A percentile compares a stretch with the other conserved stretches of the same genome.
Conservation (phyloP, 2,797 vertebrate species). For the Takifugu rubripes region DNA sequence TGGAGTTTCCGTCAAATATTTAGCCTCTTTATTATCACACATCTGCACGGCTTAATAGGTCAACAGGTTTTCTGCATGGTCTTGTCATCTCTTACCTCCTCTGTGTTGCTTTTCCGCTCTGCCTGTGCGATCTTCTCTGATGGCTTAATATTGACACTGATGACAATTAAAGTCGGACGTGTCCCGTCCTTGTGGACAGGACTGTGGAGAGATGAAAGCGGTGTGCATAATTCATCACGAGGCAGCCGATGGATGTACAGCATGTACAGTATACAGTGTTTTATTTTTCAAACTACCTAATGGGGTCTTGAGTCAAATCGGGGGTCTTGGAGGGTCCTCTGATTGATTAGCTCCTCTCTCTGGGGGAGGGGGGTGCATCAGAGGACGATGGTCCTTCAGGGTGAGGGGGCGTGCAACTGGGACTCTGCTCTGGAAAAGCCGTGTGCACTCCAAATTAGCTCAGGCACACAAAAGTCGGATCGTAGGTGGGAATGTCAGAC, state of each 20-base stretch:
- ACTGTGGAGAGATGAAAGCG: constrained; percentile 21
- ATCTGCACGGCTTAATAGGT: too few relatives aligned
- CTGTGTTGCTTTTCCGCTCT: constrained; percentile 15
- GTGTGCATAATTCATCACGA: neutral
- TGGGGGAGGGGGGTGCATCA: constrained; percentile 3
- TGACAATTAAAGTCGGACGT: constrained; percentile 64
- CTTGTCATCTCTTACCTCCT: constrained; percentile 42
- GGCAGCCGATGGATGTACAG: neutral
- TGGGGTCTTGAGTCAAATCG: constrained; percentile 14
- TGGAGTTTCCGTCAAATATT: constrained; percentile 34
- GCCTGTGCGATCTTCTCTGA: constrained; percentile 29
- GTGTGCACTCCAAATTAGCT: neutral
- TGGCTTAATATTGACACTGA: constrained; percentile 65
- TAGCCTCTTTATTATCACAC: too few relatives aligned
- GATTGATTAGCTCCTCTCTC: constrained; percentile 11
- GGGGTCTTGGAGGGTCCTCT: constrained; percentile 5
- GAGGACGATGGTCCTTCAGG: constrained; percentile 25
- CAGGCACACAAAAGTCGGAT: constrained; percentile 1
- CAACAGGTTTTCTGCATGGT: neutral
- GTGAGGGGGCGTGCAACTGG: constrained; percentile 6
- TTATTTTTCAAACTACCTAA: constrained; percentile 33
- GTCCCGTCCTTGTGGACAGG: constrained; percentile 40
- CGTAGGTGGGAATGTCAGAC: neutral
- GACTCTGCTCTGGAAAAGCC: constrained; percentile 44
- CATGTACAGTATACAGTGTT: neutral